phyloP scores from a whole-genome alignment of 2,888 invertebrate genomes.

The Heliconius ismenius region DNA sequence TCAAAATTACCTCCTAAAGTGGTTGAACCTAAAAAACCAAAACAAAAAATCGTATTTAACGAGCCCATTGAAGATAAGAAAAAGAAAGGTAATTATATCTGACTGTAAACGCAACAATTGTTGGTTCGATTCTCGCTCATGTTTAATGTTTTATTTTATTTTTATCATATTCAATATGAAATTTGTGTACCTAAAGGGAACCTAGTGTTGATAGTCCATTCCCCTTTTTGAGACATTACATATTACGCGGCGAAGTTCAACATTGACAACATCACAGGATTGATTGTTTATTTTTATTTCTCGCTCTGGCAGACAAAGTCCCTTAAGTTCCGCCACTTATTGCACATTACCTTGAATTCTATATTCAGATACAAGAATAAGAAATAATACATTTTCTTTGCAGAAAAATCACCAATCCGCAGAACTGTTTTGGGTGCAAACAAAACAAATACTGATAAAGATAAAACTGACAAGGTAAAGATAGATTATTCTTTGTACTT shows the following conservation, averaged over 20 bases:
- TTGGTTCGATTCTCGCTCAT: no score
- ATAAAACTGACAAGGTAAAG: constrained; percentile 54
- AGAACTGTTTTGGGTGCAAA: constrained; percentile 53
- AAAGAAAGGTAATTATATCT: constrained; percentile 42
- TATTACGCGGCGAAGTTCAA: no score
- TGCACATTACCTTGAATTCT: no score
- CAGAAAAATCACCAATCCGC: constrained; percentile 64
- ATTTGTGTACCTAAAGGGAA: background rate
- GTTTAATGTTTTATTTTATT: no score
- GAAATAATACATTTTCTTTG: constrained; percentile 26
- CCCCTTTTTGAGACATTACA: no score
- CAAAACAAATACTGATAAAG: constrained; percentile 57
- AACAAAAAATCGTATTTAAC: constrained; percentile 70
- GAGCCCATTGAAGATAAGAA: constrained; percentile 54
- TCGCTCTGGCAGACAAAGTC: no score
- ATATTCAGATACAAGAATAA: background rate
- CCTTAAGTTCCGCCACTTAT: no score
- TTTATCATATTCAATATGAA: no score
- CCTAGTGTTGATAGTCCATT: background rate
- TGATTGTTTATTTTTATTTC: no score
- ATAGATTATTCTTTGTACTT: constrained; percentile 9
- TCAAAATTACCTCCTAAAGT: constrained; percentile 51
- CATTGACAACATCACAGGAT: no score
- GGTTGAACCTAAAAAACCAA: constrained; percentile 47
- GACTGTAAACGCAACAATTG: no score